Base-by-base conservation (phyloP, 1,140 invertebrate genomes). In the Musca vetustissima region DNA sequence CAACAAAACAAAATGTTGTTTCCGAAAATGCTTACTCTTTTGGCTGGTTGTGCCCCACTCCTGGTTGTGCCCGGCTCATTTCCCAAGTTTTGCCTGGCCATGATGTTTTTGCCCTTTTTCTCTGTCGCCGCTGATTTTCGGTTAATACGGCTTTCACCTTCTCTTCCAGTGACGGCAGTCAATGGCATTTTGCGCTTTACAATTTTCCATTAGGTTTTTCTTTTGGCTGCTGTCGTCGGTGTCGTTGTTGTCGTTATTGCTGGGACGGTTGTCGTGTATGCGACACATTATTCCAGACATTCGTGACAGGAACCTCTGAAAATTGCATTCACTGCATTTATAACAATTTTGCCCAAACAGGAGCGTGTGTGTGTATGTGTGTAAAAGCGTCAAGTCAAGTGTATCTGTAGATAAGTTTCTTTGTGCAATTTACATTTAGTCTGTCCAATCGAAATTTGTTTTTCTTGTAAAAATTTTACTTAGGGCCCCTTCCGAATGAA, bases 331-430 rank as follows among this genome's bases (percentile, higher is more conserved):
- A 61, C 57, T 61, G 57, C 57, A 61, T 43, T 61, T 61, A 61
- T 32, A 61, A 61, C 36, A 43, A 43, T 43, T 43, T 43, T 43
- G 3, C 6, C 36, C 36, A 43, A 13, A 11, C 6, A 43, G 36
- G 4, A 43, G 22, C n/a, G n/a, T 25, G 22, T 25, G 22, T 21
- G 55, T 25, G 55, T 59, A 32, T 22, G 59, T 22, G 28, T 47
- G 8, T 64, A 3, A 8, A 6, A 8, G 59, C 32, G 28, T 64
- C n/a, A 65, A 52, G 69, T 68, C 71, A 50, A 68, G 70, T 70
- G 68, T 73, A 70, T 67, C 55, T 53, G 36, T 69, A 69, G 70
- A 55, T 71, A 68, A 48, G 52, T 70, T 59, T 69, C 43, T 71
- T 74, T 64, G 66, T 67, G 19, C 66, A 14, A 43, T 43, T 43